Base-by-base conservation (phyloP, 2,888 invertebrate genomes). In the Carcina quercana region DNA sequence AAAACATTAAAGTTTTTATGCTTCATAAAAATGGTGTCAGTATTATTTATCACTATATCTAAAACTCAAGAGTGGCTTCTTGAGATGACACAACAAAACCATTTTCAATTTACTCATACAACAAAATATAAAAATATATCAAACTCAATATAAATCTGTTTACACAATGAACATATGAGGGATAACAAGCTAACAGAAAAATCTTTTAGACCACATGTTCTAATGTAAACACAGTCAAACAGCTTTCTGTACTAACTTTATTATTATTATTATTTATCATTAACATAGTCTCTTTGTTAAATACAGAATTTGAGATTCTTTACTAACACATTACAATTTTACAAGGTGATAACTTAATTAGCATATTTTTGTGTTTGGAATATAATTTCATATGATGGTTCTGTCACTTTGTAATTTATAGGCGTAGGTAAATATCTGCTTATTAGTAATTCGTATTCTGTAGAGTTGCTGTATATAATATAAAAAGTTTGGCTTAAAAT, bases 121-220 rank as follows among this genome's bases (percentile, higher is more conserved):
- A n/a, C n/a, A n/a, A n/a, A n/a, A n/a, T n/a, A n/a, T n/a, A n/a
- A n/a, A n/a, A n/a, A n/a, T n/a, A n/a, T n/a, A n/a, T n/a, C n/a
- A n/a, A n/a, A 35, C 30, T 48, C 32, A 49, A 45, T 40, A 42
- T 35, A 15, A 39, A 37, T 49, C 38, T 54, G 53, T 56, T 63
- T 53, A 51, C 50, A 38, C 38, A 58, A 47, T 51, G 47, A 67
- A 64, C 70, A 74, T 42, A 68, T 63, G 61, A 60, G 40, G 50
- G 43, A 41, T 42, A 40, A 40, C 35, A 34, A 44, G 40, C 41
- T 36, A 42, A 45, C 52, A 58, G 52, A 50, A 55, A 56, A 59
- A 63, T 54, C 45, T 50, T 56, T 50, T 46, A 43, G 46, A 59
- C 53, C 75, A 75, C 62, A 71, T 75, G 72, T 70, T 65, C 33